Conservation (phyloP, 2,888 invertebrate species). For the Ochropacha duplaris region DNA sequence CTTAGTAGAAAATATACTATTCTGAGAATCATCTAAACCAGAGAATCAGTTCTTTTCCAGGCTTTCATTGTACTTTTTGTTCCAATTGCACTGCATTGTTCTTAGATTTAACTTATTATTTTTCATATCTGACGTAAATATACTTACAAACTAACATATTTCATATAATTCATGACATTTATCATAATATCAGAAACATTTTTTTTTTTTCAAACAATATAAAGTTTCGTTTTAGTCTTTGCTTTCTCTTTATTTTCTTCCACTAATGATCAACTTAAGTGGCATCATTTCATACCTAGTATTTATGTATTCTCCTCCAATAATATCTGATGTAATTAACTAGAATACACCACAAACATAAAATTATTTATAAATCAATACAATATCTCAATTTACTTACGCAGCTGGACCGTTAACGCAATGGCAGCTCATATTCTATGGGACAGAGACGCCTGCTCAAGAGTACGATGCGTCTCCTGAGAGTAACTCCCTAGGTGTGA, state of each 20-base stretch:
- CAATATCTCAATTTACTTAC: constrained; percentile 37
- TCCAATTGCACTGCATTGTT: no score
- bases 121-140: no score
- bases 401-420: constrained; percentile 85
- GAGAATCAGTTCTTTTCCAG: no score
- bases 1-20: no score
- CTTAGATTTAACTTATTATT: no score
- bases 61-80: no score
- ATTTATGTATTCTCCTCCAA: neutral
- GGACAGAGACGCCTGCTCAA: constrained; percentile 86
- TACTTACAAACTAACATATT: no score
- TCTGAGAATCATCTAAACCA: no score
- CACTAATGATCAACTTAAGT: neutral
- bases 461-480: constrained; percentile 86
- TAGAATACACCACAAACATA: no score
- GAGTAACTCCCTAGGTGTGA: constrained; percentile 71
- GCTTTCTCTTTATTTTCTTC: neutral
- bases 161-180: neutral
- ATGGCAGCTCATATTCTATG: constrained; percentile 93
- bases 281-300: neutral
- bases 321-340: neutral
- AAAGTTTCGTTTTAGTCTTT: neutral
- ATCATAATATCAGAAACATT: neutral
- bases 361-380: neutral
- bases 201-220: neutral